A percentile compares a stretch with the other conserved stretches of the same genome.
These are phyloP conservation scores for Conger conger DNA, from an alignment of 2,113 vertebrate genomes.

Conservation along the genomic window DNA sequence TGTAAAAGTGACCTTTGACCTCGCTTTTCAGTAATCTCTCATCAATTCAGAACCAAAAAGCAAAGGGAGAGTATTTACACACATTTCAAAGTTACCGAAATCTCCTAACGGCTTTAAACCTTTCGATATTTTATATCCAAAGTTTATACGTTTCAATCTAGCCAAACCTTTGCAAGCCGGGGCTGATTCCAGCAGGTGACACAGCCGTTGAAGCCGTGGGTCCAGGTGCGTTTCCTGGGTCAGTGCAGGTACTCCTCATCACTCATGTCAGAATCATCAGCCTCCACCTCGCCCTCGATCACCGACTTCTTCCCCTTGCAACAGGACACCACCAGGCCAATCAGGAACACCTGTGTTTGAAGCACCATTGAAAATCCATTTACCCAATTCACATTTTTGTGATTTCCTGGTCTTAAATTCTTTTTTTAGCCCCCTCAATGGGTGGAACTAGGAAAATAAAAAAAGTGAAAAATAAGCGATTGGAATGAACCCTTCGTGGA, in stretches of 20 bases:
- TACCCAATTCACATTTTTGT: too few relatives aligned
- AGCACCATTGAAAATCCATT: too few relatives aligned
- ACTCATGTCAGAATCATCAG: conserved; percentile 90
- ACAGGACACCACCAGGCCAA: conserved; percentile 90
- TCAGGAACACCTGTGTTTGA: conserved; percentile 80
- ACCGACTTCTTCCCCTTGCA: conserved; percentile 96
- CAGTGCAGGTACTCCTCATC: conserved; percentile 82
- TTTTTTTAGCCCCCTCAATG: too few relatives aligned
- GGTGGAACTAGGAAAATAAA: too few relatives aligned
- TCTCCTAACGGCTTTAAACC: not conserved
- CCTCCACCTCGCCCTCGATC: conserved; percentile 92
- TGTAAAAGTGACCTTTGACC: not conserved
- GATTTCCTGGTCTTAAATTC: too few relatives aligned
- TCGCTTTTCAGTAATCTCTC: not conserved
- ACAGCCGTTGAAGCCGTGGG: not conserved
- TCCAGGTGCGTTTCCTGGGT: conserved; percentile 6
- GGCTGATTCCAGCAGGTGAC: not conserved
- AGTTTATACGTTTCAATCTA: not conserved
- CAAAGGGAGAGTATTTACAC: not conserved
- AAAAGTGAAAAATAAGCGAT: too few relatives aligned
- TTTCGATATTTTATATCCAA: not conserved
- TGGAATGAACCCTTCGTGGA: too few relatives aligned
- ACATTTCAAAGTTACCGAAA: not conserved
- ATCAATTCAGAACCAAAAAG: not conserved
- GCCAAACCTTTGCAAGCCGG: not conserved